phyloP scores from a whole-genome alignment of 35 echinoderm and acorn worm genomes.

The Acanthaster planci region DNA sequence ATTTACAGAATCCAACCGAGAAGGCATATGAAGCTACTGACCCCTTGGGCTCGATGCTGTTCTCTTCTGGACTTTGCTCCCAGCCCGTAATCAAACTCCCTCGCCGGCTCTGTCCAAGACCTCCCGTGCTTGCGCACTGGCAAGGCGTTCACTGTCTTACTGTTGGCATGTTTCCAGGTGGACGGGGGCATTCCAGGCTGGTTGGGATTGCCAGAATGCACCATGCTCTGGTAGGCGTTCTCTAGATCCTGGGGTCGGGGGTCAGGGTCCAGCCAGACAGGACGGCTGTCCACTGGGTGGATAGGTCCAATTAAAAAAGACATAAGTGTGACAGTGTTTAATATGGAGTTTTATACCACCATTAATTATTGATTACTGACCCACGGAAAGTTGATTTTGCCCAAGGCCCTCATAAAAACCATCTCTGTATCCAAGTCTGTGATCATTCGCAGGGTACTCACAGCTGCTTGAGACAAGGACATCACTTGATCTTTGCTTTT shows the following conservation, averaged over 20 bases:
- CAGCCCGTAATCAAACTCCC: conserved; percentile 79
- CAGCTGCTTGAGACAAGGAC: not conserved
- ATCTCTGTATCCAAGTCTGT: too few relatives aligned
- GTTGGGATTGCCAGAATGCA: conserved; percentile 72
- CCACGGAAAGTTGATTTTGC: not conserved
- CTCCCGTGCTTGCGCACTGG: conserved; percentile 41
- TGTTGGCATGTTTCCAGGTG: not conserved
- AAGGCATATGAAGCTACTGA: conserved; percentile 15
- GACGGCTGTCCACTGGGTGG: conserved; percentile 40
- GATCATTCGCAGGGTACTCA: too few relatives aligned
- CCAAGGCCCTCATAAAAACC: too few relatives aligned
- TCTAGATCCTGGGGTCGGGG: conserved; percentile 62
- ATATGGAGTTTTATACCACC: not conserved
- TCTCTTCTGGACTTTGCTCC: conserved; percentile 47
- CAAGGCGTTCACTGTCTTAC: not conserved
- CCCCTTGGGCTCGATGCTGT: conserved; percentile 60
- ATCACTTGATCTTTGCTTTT: not conserved
- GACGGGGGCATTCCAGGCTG: not conserved
- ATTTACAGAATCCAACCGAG: too few relatives aligned
- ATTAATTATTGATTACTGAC: not conserved
- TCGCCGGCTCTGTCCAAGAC: conserved; percentile 71
- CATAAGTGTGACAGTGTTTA: not conserved
- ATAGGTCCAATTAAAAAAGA: not conserved
- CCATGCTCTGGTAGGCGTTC: conserved; percentile 58
- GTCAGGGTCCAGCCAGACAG: conserved; percentile 90